These are phyloP conservation scores for Dermatophagoides farinae DNA, from an alignment of 1,140 invertebrate species.

Conservation along the genomic window DNA sequence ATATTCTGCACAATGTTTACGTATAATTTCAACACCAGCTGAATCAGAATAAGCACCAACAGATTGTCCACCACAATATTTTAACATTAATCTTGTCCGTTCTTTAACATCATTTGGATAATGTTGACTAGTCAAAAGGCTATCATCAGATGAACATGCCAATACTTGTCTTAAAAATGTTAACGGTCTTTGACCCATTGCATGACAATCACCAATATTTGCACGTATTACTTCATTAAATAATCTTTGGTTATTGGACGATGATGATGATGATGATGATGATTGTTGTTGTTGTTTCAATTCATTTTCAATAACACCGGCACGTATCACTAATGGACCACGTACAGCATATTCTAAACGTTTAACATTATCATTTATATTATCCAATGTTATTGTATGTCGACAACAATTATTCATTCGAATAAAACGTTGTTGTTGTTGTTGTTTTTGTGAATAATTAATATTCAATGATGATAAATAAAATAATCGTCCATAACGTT, in stretches of 20 bases:
- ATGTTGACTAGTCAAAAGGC: constrained; percentile 41
- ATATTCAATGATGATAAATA: not conserved
- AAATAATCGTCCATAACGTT: not conserved
- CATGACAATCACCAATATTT: constrained; percentile 96
- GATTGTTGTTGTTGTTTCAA: constrained; percentile 37
- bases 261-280: constrained; percentile 61
- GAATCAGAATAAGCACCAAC: constrained; percentile 72
- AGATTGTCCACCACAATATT: constrained; percentile 56
- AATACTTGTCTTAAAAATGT: constrained; percentile 40
- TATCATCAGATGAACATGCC: constrained; percentile 38
- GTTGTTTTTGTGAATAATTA: not conserved
- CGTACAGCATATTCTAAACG: constrained; percentile 86
- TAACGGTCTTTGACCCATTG: constrained; percentile 83
- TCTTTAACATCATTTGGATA: constrained; percentile 70
- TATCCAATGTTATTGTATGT: constrained; percentile 36
- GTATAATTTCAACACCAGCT: constrained; percentile 70
- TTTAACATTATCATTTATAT: constrained; percentile 71
- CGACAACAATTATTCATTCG: not conserved
- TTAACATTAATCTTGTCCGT: constrained; percentile 48
- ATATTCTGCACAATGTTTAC: constrained; percentile 68
- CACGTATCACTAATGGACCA: constrained; percentile 70
- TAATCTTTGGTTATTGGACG: too few species aligned
- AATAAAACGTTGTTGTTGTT: not conserved
- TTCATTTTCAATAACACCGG: constrained; percentile 37
- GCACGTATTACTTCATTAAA: constrained; percentile 57